Percentiles rank a stretch among this genome's conserved stretches.
phyloP scores from a whole-genome alignment of 1,140 invertebrate genomes.

The Plectrocnemia conspersa region DNA sequence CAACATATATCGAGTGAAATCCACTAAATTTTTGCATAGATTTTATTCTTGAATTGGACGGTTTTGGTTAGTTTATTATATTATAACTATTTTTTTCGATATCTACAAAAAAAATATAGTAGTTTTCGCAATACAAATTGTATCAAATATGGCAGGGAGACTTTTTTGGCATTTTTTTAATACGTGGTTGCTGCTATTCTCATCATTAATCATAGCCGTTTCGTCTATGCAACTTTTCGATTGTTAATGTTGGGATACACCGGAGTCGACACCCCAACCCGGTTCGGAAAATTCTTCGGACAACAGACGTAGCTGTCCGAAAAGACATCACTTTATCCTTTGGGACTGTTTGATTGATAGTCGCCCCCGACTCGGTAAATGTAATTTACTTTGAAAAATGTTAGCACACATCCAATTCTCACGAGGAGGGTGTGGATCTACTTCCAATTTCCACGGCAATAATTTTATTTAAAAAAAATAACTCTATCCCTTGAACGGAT shows the following conservation, averaged over 20 bases:
- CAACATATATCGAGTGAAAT: no score
- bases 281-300: conserved; percentile 4
- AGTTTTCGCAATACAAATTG: no score
- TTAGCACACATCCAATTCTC: conserved; percentile 16
- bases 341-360: conserved; percentile 25
- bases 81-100: no score
- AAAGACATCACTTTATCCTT: conserved; percentile 20
- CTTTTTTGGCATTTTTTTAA: no score
- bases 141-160: no score
- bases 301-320: conserved; percentile 16
- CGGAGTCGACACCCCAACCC: background rate
- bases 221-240: conserved; percentile 16
- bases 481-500: background rate
- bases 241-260: conserved; percentile 3
- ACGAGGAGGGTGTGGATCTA: conserved; percentile 13
- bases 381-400: conserved; percentile 26
- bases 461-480: conserved; percentile 16
- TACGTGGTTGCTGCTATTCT: no score
- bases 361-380: conserved; percentile 14
- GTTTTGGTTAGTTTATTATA: no score
- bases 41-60: no score
- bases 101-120: no score
- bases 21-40: no score
- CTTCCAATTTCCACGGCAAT: conserved; percentile 20
- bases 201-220: conserved; percentile 13